Conservation (phyloP, 2,888 invertebrate species). For the Syrista parreyssii region DNA sequence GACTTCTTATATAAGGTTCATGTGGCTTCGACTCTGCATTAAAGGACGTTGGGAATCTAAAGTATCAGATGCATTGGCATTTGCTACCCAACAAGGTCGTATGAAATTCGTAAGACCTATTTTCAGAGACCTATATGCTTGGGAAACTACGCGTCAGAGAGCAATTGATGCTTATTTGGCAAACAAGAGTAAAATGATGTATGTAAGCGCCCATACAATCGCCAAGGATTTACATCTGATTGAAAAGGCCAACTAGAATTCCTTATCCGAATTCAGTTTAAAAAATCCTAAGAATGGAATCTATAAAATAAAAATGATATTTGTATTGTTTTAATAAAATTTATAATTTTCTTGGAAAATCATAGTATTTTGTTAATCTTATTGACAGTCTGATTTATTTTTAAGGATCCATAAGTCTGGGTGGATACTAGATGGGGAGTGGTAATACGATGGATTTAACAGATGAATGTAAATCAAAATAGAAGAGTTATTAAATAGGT, state of each 20-base stretch:
- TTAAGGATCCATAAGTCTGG: neutral
- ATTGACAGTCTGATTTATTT: neutral
- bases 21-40: slow-evolving; percentile 84
- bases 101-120: slow-evolving; percentile 93
- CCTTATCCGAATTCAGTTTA: neutral
- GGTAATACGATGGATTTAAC: neutral
- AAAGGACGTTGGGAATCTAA: slow-evolving; percentile 77
- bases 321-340: neutral
- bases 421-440: neutral
- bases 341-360: neutral
- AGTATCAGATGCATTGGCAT: slow-evolving; percentile 76
- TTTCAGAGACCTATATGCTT: slow-evolving; percentile 84
- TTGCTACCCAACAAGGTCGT: slow-evolving; percentile 86
- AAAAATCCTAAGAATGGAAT: neutral
- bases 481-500: too few species aligned
- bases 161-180: slow-evolving; percentile 80
- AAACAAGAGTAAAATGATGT: slow-evolving; percentile 85
- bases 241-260: neutral
- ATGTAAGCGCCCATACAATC: slow-evolving; percentile 78
- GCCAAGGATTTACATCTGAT: slow-evolving; percentile 79
- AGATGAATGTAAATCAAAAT: neutral
- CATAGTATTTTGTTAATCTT: neutral
- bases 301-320: neutral
- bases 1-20: slow-evolving; percentile 63
- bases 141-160: slow-evolving; percentile 77